Percentiles rank a stretch among this genome's conserved stretches.
These are phyloP conservation scores for Lumbricus terrestris DNA, from an alignment of 2,888 invertebrate genomes.

Conservation along the genomic window DNA sequence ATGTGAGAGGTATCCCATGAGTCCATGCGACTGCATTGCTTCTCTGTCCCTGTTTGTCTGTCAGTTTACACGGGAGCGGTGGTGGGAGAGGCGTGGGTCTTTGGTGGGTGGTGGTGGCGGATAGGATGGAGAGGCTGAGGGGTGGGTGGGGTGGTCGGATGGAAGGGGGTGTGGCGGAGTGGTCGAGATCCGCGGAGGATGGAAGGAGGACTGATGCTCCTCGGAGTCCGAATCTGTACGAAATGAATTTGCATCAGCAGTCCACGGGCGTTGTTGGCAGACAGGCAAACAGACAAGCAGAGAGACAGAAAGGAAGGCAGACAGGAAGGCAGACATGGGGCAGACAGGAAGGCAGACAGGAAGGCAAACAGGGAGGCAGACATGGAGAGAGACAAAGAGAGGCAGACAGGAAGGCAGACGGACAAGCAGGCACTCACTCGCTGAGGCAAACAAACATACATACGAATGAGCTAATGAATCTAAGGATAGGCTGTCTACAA, in stretches of 20 bases:
- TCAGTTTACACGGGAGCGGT: background rate
- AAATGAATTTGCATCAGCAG: slow-evolving; percentile 8
- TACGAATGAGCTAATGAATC: too few species aligned
- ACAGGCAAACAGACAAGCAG: background rate
- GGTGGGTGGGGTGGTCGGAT: too few species aligned
- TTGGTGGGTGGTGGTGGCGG: background rate
- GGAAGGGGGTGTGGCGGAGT: background rate
- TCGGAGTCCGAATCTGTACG: background rate
- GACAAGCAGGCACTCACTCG: too few species aligned
- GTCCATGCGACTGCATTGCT: background rate
- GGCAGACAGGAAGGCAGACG: too few species aligned
- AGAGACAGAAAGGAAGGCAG: background rate
- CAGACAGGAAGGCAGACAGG: background rate
- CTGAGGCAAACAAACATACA: too few species aligned
- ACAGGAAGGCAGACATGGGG: background rate
- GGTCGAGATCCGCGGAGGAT: background rate
- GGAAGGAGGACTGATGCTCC: background rate
- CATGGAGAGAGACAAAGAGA: too few species aligned
- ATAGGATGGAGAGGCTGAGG: background rate
- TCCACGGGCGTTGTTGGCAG: background rate
- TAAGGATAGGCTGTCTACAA: too few species aligned
- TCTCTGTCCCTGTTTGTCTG: background rate
- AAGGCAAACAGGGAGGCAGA: background rate
- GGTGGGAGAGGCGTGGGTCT: background rate
- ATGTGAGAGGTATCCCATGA: background rate